Base-by-base conservation (phyloP, 2,797 vertebrate species). In the Notolepis coatsorum region DNA sequence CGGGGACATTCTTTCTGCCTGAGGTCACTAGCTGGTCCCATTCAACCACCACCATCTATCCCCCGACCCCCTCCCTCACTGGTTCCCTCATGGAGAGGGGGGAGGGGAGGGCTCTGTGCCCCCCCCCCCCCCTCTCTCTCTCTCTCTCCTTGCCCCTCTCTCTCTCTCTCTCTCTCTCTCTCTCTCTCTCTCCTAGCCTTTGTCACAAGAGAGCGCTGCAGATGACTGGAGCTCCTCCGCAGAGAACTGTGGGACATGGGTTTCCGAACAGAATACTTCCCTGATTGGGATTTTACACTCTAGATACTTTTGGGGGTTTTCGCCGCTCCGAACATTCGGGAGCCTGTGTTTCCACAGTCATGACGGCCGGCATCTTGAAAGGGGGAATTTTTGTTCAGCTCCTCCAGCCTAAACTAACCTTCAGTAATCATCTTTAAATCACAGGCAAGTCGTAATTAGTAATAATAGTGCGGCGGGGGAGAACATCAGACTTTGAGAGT, bases 11-110 rank as follows among this genome's bases (percentile, higher is more conserved):
- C 95, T 90, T 96, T 94, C 85, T 88, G 92, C 81, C 94, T 96
- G 95, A 97, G 95, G 95, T 97, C 95, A 96, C 95, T 91, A 91
- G 93, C 93, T 95, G 93, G 93, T 94, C 93, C 94, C 92, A 93
- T 95, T 96, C 94, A 95, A 86, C 89, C 89, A 90, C 72, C 38
- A 85, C 85, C 51, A 3, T 12, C 3, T 12, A 2, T 33, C 72
- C 52, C 80, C 81, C 82, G 66, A 77, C 81, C 76, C 83, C 42
- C 82, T 73, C 75, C 62, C 81, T 75, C 79, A 82, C 82, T 47
- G 64, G 71, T 73, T 68, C 79, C 78, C 85, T 84, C 65, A 43
- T 63, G 23, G 28, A 76, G 71, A 54, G 65, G 82, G 81, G 83
- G 89, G 89, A 78, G 87, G 85, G 89, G 91, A 87, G 89, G 89